Conservation (phyloP, 2,797 vertebrate genomes). For the Luscinia megarhynchos region DNA sequence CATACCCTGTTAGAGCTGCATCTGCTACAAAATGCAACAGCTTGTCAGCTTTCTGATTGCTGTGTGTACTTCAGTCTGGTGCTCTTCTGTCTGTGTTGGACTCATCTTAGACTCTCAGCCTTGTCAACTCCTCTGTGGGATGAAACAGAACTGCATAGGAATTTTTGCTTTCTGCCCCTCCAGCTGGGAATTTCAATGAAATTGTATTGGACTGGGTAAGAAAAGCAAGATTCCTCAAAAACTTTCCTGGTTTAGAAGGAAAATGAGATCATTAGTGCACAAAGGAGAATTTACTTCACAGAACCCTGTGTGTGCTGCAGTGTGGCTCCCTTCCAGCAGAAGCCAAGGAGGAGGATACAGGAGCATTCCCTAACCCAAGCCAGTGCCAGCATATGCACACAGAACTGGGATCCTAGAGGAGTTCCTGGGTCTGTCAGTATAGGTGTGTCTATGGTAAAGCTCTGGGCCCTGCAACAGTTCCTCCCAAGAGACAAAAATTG, state of each 20-base stretch:
- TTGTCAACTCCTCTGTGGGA: background rate
- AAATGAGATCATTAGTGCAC: background rate
- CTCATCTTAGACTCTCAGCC: background rate
- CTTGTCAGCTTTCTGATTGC: slow-evolving; percentile 54
- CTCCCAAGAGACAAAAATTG: background rate
- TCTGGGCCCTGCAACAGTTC: background rate
- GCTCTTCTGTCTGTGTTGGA: background rate
- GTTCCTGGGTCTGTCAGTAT: background rate
- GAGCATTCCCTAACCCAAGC: background rate
- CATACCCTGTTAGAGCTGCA: slow-evolving; percentile 36
- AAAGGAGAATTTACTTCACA: background rate
- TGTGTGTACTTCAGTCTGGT: slow-evolving; percentile 9
- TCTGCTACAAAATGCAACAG: slow-evolving; percentile 57
- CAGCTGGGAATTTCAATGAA: background rate
- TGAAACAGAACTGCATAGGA: background rate
- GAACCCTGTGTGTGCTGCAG: background rate
- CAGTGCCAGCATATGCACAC: background rate
- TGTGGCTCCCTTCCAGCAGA: background rate
- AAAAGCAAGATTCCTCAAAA: background rate
- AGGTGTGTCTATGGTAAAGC: background rate
- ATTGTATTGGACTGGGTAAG: background rate
- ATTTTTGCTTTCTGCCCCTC: background rate
- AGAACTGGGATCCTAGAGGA: background rate
- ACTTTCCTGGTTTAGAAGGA: background rate
- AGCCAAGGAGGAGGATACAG: background rate